These are phyloP conservation scores for Acipenser ruthenus DNA, from an alignment of 2,797 vertebrate genomes.

Conservation along the genomic window DNA sequence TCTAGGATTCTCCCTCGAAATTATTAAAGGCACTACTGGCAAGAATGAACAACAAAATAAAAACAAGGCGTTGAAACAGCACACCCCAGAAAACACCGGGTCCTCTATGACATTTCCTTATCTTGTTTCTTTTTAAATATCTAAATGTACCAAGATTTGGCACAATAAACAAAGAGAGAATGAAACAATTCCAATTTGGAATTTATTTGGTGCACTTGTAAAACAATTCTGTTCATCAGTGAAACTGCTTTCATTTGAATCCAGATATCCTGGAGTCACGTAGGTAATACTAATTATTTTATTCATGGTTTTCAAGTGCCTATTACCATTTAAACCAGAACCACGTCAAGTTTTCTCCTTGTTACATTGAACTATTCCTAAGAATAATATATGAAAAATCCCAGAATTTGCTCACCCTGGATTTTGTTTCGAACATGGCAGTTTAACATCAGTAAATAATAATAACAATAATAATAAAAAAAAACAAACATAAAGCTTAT, in stretches of 20 bases:
- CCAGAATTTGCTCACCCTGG: conserved; percentile 95
- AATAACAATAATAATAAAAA: conserved; percentile 53
- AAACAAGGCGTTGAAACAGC: conserved; percentile 50
- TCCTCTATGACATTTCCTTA: conserved; percentile 57
- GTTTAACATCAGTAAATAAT: conserved; percentile 75
- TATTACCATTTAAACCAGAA: conserved; percentile 83
- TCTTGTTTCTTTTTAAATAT: conserved; percentile 62
- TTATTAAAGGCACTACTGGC: conserved; percentile 98
- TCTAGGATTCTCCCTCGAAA: conserved; percentile 81
- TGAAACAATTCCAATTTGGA: conserved; percentile 99
- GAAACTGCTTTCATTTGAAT: conserved; percentile 73
- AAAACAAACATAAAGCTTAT: conserved; percentile 38
- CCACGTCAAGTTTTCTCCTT: conserved; percentile 90
- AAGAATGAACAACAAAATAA: conserved; percentile 67
- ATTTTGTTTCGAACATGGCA: conserved; percentile 89
- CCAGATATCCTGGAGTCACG: conserved; percentile 77
- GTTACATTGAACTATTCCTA: conserved; percentile 98
- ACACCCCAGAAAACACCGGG: conserved; percentile 50
- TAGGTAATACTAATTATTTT: conserved; percentile 67
- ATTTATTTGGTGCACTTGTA: conserved; percentile 88
- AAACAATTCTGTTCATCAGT: conserved; percentile 89
- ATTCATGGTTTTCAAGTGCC: conserved; percentile 70
- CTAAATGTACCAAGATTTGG: conserved; percentile 91
- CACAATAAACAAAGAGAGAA: conserved; percentile 93
- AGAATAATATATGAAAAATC: conserved; percentile 98